These are phyloP conservation scores for Coelopa pilipes DNA, from an alignment of 2,888 invertebrate species.

Conservation along the genomic window DNA sequence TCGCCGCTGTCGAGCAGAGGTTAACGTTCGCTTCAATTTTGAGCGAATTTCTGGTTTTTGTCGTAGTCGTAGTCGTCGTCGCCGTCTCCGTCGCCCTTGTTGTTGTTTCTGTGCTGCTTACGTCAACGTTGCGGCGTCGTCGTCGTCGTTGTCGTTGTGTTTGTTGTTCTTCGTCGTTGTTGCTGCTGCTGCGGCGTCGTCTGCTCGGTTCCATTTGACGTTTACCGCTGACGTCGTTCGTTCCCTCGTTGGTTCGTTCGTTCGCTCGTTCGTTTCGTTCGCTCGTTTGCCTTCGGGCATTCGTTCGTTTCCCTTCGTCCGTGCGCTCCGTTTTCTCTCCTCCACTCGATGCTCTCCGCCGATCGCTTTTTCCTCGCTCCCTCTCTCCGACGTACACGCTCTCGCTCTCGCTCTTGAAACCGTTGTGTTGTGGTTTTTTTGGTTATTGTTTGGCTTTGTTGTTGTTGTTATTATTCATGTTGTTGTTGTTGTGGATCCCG, in stretches of 20 bases:
- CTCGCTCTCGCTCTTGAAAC: not conserved
- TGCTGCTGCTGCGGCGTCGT: not conserved
- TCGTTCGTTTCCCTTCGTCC: not conserved
- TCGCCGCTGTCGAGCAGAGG: conserved; percentile 1
- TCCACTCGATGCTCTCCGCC: too few relatives aligned
- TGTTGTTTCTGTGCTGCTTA: too few relatives aligned
- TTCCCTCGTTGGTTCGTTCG: not conserved
- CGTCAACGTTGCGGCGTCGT: too few relatives aligned
- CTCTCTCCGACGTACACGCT: too few relatives aligned
- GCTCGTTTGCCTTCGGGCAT: too few relatives aligned
- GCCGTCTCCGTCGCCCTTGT: not conserved
- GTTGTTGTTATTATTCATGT: not conserved
- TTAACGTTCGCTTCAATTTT: conserved; percentile 27
- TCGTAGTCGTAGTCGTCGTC: not conserved
- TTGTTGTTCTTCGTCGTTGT: not conserved
- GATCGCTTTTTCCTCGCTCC: too few relatives aligned
- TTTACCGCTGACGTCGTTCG: conserved; percentile 12
- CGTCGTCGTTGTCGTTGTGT: not conserved
- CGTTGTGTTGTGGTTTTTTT: not conserved
- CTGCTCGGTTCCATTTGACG: not conserved
- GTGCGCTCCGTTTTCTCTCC: not conserved
- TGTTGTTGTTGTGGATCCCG: conserved; percentile 11
- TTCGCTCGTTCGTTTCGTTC: not conserved
- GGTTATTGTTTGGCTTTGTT: not conserved
- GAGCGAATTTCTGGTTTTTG: conserved; percentile 28